A percentile compares a stretch with the other conserved stretches of the same genome.
These are phyloP conservation scores for Paramormyrops kingsleyae DNA, from an alignment of 2,113 vertebrate species.

Conservation along the genomic window DNA sequence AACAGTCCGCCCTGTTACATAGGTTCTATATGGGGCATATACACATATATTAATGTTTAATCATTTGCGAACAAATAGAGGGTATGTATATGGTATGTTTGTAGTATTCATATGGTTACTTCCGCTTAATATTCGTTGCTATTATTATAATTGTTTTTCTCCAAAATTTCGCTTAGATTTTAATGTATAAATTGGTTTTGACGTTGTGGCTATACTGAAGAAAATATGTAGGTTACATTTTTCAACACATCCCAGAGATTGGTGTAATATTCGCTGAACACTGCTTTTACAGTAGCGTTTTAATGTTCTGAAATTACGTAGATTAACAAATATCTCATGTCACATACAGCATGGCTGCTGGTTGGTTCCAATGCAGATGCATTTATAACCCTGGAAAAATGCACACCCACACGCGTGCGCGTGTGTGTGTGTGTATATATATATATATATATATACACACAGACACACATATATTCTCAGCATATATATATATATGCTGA, in stretches of 20 bases:
- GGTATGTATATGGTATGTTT: neutral
- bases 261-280: neutral
- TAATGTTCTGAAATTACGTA: neutral
- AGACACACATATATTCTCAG: too few relatives aligned
- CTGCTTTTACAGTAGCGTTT: neutral
- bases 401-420: neutral
- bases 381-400: neutral
- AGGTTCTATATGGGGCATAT: slow-evolving; percentile 52
- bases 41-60: slow-evolving; percentile 40
- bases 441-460: too few relatives aligned
- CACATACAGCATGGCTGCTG: neutral
- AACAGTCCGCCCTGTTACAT: slow-evolving; percentile 43
- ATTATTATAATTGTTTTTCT: neutral
- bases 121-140: neutral
- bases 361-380: neutral
- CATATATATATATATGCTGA: too few relatives aligned
- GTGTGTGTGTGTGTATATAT: too few relatives aligned
- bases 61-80: neutral
- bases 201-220: neutral
- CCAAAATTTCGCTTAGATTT: neutral
- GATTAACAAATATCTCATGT: neutral
- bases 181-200: neutral
- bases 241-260: neutral
- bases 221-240: neutral
- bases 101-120: neutral